Percentiles rank a stretch among this genome's conserved stretches.
phyloP scores from a whole-genome alignment of 2,113 vertebrate species.

The Vidua macroura region DNA sequence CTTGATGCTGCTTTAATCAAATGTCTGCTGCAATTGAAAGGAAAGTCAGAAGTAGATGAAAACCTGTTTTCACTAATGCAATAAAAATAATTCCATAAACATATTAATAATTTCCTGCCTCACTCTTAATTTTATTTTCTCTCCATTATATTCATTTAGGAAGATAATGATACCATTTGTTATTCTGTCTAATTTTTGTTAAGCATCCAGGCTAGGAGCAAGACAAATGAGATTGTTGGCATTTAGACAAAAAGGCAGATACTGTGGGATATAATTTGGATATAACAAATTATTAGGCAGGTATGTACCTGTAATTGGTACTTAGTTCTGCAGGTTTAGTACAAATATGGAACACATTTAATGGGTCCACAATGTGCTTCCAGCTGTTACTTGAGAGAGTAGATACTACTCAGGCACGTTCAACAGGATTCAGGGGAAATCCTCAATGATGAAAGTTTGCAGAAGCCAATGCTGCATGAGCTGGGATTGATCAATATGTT shows the following conservation, averaged over 20 bases:
- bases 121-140: conserved; percentile 58
- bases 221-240: conserved; percentile 24
- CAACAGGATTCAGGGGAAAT: neutral
- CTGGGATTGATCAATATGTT: neutral
- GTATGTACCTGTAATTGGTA: neutral
- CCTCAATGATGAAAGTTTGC: neutral
- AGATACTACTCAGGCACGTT: neutral
- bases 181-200: conserved; percentile 12
- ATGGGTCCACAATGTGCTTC: neutral
- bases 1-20: neutral
- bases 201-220: neutral
- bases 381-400: neutral
- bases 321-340: neutral
- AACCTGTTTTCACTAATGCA: conserved; percentile 41
- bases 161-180: conserved; percentile 25
- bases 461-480: neutral
- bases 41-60: conserved; percentile 18
- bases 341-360: neutral
- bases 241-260: conserved; percentile 40
- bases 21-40: conserved; percentile 19
- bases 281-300: conserved; percentile 32
- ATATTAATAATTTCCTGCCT: conserved; percentile 56
- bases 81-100: conserved; percentile 50
- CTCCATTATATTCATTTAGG: conserved; percentile 37
- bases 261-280: conserved; percentile 13